Evolutionary conservation across 2,888 invertebrate species (phyloP).

Genomic region (Caenorhabditis becei): DNA sequence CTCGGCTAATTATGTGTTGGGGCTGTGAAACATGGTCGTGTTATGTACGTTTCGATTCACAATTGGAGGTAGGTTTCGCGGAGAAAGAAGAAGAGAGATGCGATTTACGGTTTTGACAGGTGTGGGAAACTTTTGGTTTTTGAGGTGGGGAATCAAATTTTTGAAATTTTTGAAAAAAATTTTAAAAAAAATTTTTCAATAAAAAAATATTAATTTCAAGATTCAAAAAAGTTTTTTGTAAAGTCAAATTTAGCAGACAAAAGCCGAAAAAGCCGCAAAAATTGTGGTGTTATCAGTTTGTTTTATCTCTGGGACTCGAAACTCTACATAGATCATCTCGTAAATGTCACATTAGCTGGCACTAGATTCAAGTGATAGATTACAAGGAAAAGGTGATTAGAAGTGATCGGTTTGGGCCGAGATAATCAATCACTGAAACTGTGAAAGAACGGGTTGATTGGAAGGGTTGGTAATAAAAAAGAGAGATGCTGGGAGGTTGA

Average conservation of each 20-base stretch:
- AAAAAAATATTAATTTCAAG: neutral
- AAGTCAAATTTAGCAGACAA: no score
- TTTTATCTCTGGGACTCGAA: neutral
- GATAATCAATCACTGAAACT: conserved; percentile 37
- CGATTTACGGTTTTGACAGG: conserved; percentile 35
- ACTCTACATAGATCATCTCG: conserved; percentile 27
- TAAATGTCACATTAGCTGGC: conserved; percentile 18
- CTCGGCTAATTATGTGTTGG: conserved; percentile 21
- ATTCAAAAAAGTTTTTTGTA: no score
- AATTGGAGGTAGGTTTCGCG: conserved; percentile 29
- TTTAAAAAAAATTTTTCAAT: neutral
- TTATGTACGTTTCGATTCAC: conserved; percentile 49
- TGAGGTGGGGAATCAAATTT: no score
- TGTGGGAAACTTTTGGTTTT: conserved; percentile 24
- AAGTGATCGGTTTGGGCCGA: neutral
- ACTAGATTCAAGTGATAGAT: conserved; percentile 16
- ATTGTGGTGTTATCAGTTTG: conserved; percentile 1
- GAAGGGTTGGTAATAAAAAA: neutral
- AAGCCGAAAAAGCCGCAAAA: neutral
- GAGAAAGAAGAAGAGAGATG: neutral
- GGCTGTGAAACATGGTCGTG: conserved; percentile 33
- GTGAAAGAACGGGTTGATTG: conserved; percentile 14
- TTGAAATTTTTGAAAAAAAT: neutral
- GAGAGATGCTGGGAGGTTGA: neutral
- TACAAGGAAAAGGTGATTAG: neutral